A percentile compares a stretch with the other conserved stretches of the same genome.
phyloP scores from a whole-genome alignment of 92 coral and sea anemone genomes.

The Plumapathes pennacea region DNA sequence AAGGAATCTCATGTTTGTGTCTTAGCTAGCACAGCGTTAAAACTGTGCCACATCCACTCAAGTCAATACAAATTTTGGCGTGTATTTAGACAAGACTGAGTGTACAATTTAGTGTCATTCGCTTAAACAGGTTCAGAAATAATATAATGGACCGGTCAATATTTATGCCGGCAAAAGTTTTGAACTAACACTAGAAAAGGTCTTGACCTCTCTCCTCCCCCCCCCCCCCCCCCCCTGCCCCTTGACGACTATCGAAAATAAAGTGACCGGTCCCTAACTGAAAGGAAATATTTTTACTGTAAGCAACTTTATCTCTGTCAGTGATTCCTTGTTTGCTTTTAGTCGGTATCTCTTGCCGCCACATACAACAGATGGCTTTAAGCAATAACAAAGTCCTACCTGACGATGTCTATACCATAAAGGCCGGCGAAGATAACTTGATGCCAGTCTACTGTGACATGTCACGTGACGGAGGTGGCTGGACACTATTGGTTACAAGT shows the following conservation, averaged over 20 bases:
- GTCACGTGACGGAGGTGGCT: conserved; percentile 89
- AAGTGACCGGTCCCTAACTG: background rate
- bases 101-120: background rate
- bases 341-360: conserved; percentile 65
- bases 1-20: too few species aligned
- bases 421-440: conserved; percentile 54
- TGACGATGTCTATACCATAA: conserved; percentile 70
- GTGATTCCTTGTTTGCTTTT: background rate
- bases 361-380: conserved; percentile 31
- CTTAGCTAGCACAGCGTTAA: too few species aligned
- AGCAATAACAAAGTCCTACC: conserved; percentile 29
- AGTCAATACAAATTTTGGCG: too few species aligned
- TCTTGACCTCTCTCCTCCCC: too few species aligned
- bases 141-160: too few species aligned
- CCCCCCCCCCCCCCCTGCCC: too few species aligned
- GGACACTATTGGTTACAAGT: conserved; percentile 82
- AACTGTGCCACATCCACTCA: too few species aligned
- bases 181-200: too few species aligned
- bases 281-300: background rate
- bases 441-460: conserved; percentile 69
- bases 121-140: background rate
- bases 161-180: background rate
- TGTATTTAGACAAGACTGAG: too few species aligned
- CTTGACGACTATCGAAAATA: too few species aligned
- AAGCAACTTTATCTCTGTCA: background rate